phyloP scores from a whole-genome alignment of 2,797 vertebrate genomes.

The Malurus leucopterus region DNA sequence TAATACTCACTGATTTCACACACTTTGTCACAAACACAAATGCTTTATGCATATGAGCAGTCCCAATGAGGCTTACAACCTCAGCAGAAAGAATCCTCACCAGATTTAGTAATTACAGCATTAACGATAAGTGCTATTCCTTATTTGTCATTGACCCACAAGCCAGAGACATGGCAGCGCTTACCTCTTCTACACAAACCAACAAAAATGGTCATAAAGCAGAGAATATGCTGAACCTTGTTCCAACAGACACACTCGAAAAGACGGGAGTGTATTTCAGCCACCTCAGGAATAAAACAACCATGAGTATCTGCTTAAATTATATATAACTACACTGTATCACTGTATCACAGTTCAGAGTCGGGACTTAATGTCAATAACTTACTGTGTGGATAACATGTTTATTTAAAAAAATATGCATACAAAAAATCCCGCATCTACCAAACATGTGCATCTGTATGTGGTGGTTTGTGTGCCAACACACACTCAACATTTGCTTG shows the following conservation, averaged over 20 bases:
- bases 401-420: not conserved
- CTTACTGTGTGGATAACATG: not conserved
- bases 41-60: not conserved
- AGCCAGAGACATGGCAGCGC: not conserved
- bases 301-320: not conserved
- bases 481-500: not conserved
- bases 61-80: not conserved
- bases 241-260: not conserved
- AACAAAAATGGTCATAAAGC: not conserved
- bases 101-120: not conserved
- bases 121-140: not conserved
- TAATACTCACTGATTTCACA: not conserved
- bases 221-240: not conserved
- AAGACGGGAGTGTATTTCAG: not conserved
- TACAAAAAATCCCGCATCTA: not conserved
- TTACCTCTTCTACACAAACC: not conserved
- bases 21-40: not conserved
- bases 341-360: not conserved
- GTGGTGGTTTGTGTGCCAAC: not conserved
- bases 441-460: not conserved
- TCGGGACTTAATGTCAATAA: accelerated
- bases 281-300: not conserved
- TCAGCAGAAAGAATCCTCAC: not conserved
- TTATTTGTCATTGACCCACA: not conserved
- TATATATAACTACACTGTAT: not conserved